Percentiles rank a stretch among this genome's conserved stretches.
Conservation (phyloP, 2,888 invertebrate species). For the Limenitis camilla region DNA sequence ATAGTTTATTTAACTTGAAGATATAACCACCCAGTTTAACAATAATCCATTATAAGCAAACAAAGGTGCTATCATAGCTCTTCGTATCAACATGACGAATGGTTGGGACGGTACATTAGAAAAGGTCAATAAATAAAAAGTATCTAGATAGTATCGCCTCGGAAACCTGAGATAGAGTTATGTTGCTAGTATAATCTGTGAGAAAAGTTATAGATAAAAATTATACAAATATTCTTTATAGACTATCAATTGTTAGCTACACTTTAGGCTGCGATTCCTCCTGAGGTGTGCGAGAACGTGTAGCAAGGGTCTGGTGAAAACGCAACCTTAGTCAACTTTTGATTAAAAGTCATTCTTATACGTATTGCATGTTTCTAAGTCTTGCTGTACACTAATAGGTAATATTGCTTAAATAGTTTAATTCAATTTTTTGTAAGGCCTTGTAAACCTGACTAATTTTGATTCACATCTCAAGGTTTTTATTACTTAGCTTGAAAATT, state of each 20-base stretch:
- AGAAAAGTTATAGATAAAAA: conserved; percentile 11
- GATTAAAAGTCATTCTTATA: no score
- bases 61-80: conserved; percentile 63
- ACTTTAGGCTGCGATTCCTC: no score
- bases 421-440: no score
- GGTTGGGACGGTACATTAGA: conserved; percentile 58
- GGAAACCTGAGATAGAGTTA: conserved; percentile 44
- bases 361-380: no score
- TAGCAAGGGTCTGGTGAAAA: no score
- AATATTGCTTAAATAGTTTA: no score
- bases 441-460: no score
- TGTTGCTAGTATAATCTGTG: conserved; percentile 21
- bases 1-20: conserved; percentile 50
- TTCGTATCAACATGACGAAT: conserved; percentile 64
- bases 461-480: no score
- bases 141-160: conserved; percentile 51
- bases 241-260: not conserved
- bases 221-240: not conserved
- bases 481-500: no score
- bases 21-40: conserved; percentile 73
- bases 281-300: no score
- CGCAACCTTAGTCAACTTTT: no score
- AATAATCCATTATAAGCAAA: conserved; percentile 71
- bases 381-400: no score
- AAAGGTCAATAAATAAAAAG: conserved; percentile 74